Evolutionary conservation across 35 echinoderm and acorn worm species (phyloP), one percentile per base, ranked within the genome.

Genomic region (Apostichopus parvimensis): DNA sequence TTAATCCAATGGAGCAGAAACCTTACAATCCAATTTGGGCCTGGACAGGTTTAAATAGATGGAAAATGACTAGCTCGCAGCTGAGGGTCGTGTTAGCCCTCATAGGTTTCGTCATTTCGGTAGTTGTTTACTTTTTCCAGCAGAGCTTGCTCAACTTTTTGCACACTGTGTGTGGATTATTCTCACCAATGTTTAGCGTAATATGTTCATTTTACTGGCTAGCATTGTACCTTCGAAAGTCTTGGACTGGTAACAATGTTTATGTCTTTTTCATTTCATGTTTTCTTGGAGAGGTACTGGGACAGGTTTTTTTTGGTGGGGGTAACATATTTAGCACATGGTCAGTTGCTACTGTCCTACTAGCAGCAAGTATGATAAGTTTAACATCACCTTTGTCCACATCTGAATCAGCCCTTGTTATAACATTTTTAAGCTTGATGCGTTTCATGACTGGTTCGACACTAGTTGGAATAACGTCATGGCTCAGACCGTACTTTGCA

Each of bases 241-340:
- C 97, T 45, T 98, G 97, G 97, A 98, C 92, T 4, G 95, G 97
- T n/a, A 95, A 90, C 64, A 98, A 93, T 98, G 97, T 98, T 14
- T 98, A 98, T 78, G 91, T 98, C 55, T 94, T 98, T 78, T 98
- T 98, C 89, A 78, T 98, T 26, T 91, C 92, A 80, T 98, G 97
- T 80, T 87, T 94, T 83, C 54, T 96, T 54, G 97, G 97, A 22
- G 97, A 98, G 91, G 93, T 98, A 86, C 25, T 95, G 13, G 97
- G 94, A 54, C 97, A 98, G 77, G 18, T 98, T 8, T 71, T 92
- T 68, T 94, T 98, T 87, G 97, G 97, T 28, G 91, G 77, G 18
- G 93, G 77, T 25, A 93, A 93, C 75, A 87, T 98, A 58, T 94
- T 94, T 79, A 89, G 93, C 79, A 87, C 91, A 53, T 95, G 94